phyloP scores from a whole-genome alignment of 2,797 vertebrate genomes.

The Lacerta viridis region DNA sequence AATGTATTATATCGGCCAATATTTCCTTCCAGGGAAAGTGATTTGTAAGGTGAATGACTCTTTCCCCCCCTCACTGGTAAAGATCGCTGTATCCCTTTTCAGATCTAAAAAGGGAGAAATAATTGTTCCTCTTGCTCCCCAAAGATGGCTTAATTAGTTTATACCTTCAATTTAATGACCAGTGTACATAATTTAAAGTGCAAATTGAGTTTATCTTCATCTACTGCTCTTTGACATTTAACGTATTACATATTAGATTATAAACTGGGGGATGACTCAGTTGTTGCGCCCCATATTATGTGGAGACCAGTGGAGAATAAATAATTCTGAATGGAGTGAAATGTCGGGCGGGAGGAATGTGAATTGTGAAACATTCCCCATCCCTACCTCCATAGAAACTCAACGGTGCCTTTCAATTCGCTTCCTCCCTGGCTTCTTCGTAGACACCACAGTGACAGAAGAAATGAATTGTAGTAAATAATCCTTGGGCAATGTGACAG shows the following conservation, averaged over 20 bases:
- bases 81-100: not conserved
- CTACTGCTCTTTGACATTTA: not conserved
- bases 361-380: not conserved
- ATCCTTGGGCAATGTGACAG: too few relatives aligned
- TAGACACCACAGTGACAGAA: not conserved
- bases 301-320: not conserved
- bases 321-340: not conserved
- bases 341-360: not conserved
- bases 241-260: not conserved
- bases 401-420: not conserved
- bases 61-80: not conserved
- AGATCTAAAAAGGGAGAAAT: slow-evolving; percentile 4
- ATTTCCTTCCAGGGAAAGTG: slow-evolving; percentile 27
- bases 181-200: slow-evolving; percentile 33
- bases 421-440: not conserved
- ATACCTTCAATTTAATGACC: slow-evolving; percentile 48
- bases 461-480: too few relatives aligned
- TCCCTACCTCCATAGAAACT: not conserved
- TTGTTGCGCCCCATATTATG: not conserved
- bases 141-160: slow-evolving; percentile 50
- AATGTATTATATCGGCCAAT: not conserved
- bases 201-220: slow-evolving; percentile 53
- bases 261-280: not conserved
- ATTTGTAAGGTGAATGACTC: slow-evolving; percentile 18
- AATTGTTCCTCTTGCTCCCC: slow-evolving; percentile 44